Conservation (phyloP, 2,113 vertebrate genomes). For the Amblyopsis rosae region DNA sequence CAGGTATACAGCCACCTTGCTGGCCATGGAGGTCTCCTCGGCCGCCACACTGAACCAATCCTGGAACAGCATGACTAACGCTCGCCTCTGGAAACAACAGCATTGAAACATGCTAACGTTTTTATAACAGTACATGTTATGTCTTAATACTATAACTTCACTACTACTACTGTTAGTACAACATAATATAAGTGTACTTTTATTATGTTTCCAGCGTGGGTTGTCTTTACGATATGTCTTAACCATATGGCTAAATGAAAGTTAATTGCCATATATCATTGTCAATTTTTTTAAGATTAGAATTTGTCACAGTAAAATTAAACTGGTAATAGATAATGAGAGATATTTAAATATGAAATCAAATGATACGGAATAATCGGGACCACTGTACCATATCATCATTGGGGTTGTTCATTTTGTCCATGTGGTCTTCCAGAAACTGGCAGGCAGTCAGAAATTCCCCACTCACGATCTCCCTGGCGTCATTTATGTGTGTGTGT, state of each 20-base stretch:
- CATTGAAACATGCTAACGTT: no score
- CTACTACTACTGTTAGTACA: no score
- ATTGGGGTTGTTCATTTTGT: conserved; percentile 80
- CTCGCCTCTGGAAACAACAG: conserved; percentile 73
- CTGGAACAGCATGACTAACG: conserved; percentile 81
- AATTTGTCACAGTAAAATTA: no score
- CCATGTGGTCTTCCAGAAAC: conserved; percentile 83
- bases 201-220: no score
- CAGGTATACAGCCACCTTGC: conserved; percentile 78
- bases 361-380: neutral
- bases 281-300: no score
- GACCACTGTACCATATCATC: conserved; percentile 80
- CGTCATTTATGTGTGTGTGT: neutral
- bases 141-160: no score
- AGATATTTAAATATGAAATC: neutral
- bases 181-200: no score
- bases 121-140: no score
- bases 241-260: no score
- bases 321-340: neutral
- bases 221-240: no score
- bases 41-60: conserved; percentile 91
- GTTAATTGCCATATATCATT: no score
- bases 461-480: conserved; percentile 71
- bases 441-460: conserved; percentile 84
- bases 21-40: conserved; percentile 78